Evolutionary conservation across 2,113 vertebrate genomes (phyloP), one percentile per base, ranked within the genome.

Genomic region (Gobio gobio): DNA sequence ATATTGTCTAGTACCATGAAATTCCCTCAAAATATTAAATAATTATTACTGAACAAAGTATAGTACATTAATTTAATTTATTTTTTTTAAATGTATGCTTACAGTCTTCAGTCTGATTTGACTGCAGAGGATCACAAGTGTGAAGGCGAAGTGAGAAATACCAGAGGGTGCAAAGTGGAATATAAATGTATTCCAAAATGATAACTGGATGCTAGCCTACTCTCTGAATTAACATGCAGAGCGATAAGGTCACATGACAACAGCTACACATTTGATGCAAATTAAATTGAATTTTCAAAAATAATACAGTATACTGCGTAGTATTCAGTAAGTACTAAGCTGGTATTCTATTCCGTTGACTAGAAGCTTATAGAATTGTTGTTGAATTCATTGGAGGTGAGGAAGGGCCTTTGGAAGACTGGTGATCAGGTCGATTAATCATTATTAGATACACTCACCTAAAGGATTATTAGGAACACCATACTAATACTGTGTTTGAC

Each of bases 361-460:
- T 45, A 58, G 33, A 68, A 36, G 18, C 33, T 70, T 0, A 22
- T 22, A 73, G 40, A 47, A 24, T 47, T 26, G 70, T 73, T 24
- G 12, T 73, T 47, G 1, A 47, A 26, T 74, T 74, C 40, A 63
- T 1, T 18, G 20, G 14, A 63, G 36, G 22, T 10, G 58, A 18
- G 22, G n/a, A 74, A 74, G 58, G 77, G 36, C 77, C 58, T 79
- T 79, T 79, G 77, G 77, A 79, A 79, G 77, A 45, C 12, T 0
- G 1, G 18, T 58, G 10, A 14, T 63, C 61, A 63, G 59, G 10
- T 24, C 13, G 9, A 61, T 26, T 58, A 58, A n/a, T 58, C 20
- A 22, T 58, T 61, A 24, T 3, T 26, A 24, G 59, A 61, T 33
- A 64, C n/a, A n/a, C n/a, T n/a, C n/a, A n/a, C n/a, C n/a, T n/a